Evolutionary conservation across 2,888 invertebrate species (phyloP), one percentile per base, ranked within the genome.

Genomic region (Griposia aprilina): DNA sequence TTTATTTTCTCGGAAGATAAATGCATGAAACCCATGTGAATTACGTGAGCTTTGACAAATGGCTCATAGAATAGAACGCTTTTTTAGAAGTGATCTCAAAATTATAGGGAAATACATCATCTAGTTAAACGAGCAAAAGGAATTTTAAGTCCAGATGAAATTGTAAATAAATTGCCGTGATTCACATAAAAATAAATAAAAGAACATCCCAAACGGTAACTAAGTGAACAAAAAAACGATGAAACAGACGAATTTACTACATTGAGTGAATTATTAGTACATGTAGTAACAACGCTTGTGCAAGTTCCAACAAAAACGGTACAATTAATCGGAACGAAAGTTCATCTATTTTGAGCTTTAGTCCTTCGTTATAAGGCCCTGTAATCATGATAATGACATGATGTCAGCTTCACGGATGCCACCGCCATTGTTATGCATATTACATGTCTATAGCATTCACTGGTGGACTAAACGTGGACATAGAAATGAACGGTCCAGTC

Each of bases 341-440:
- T 57, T 73, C 63, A 73, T 78, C 57, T 81, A 84, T 84, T 81
- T 75, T 84, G 66, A 71, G 83, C 88, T 81, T 74, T 89, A 81
- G 73, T 45, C 68, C 78, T 60, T 70, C 30, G 81, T 41, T 17
- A 72, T 82, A 82, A 82, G 79, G 81, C 68, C 72, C 79, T 77
- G 80, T 89, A 81, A 84, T 87, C 77, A 79, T 57, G 81, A 78
- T 83, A 84, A 83, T 88, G 76, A 83, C 78, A 87, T 82, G 79
- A 87, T 83, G 87, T 80, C 83, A 87, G 83, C 80, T 79, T 76
- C 84, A 82, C 82, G 82, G 84, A 82, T 82, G 85, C 83, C 75
- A 83, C 81, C 81, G 79, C 79, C 79, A 89, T 90, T 89, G 87
- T 89, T 81, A 90, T 89, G 88, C 85, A 90, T 90, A 89, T 88